Evolutionary conservation across 2,797 vertebrate species (phyloP).

Genomic region (Vultur gryphus): DNA sequence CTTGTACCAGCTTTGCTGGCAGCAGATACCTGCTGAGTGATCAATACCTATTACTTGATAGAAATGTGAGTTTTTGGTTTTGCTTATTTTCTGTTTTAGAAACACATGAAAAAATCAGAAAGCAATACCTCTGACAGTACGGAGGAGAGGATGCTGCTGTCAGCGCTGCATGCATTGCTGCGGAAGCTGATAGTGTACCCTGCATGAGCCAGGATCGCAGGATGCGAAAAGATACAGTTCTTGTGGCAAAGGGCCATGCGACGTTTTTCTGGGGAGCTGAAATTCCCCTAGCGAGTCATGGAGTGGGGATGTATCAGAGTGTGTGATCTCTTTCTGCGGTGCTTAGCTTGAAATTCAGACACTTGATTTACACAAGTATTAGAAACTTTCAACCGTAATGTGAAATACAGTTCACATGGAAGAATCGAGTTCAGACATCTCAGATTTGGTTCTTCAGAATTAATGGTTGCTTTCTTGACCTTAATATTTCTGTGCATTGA

Average conservation of each 20-base stretch:
- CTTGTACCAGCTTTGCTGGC: neutral
- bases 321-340: neutral
- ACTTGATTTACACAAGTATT: neutral
- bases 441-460: neutral
- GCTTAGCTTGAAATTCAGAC: neutral
- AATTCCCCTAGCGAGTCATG: neutral
- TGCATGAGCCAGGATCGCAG: accelerated
- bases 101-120: neutral
- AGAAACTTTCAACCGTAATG: neutral
- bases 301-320: neutral
- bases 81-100: neutral
- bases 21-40: neutral
- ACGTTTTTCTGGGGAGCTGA: neutral
- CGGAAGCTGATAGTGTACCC: accelerated
- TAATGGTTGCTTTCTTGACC: neutral
- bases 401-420: neutral
- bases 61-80: neutral
- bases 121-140: accelerated
- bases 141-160: neutral
- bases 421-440: neutral
- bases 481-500: neutral
- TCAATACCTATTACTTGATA: neutral
- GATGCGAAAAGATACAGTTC: accelerated
- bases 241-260: neutral
- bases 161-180: neutral